Base-by-base conservation (phyloP, 92 coral and sea anemone species). In the Diadumene lineata region DNA sequence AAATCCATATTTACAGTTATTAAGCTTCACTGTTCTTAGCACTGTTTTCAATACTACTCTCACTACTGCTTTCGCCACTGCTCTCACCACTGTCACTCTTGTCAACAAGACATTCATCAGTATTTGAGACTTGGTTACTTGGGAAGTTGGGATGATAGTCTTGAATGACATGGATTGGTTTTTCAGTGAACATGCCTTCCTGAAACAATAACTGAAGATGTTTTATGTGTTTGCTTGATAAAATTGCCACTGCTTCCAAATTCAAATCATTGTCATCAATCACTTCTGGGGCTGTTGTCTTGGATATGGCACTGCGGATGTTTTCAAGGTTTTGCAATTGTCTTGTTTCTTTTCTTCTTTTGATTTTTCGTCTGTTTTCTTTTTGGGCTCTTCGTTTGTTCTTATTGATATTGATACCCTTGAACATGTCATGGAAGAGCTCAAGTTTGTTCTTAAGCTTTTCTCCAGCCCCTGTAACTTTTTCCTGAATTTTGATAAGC, bases 351-450 rank as follows among this genome's bases (percentile, higher is more conserved):
- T 61, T 61, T 61, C 2, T 61, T 61, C 66, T 24, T 1, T 24
- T 61, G 32, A 33, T 61, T 61, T 73, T 56, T 73, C 34, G 16
- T 73, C 44, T 73, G 64, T 69, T 69, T 69, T 71, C 77, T 71
- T 71, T 71, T 71, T 71, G 77, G 31, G 79, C 79, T 74, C 79
- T 58, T 74, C 72, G 72, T 74, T 74, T 74, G 79, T 60, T 74
- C 70, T 74, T 74, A 74, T 74, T 74, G 79, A 74, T 74, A 56
- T 74, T 74, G 79, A 74, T 74, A 60, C 79, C 79, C 24, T 74
- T 74, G 79, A 74, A 60, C 79, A 74, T 60, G 33, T 60, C 70
- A 56, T 74, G 79, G 79, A 51, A 74, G 60, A 74, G 79, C 79
- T 74, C 26, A 74, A 74, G 79, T 74, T 74, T 74, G 79, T 67